Base-by-base conservation (phyloP, 2,888 invertebrate genomes). In the Diplolepis rosae region DNA sequence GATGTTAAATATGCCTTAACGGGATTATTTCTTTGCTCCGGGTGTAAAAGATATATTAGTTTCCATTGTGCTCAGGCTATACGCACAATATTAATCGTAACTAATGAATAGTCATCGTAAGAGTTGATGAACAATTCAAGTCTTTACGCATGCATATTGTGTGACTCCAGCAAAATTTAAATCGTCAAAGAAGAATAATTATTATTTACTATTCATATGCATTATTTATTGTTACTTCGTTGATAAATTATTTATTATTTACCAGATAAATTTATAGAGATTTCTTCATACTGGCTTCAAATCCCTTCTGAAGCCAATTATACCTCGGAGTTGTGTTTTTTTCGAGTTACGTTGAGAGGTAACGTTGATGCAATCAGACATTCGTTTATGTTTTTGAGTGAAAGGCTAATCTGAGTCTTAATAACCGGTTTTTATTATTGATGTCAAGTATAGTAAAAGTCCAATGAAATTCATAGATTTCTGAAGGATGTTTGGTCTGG, bases 351-450 rank as follows among this genome's bases (percentile, higher is more conserved):
- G 32, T n/a, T n/a, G n/a, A n/a, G n/a, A n/a, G n/a, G n/a, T n/a
- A n/a, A n/a, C n/a, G n/a, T 54, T 32, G 54, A 32, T 54, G 54
- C 30, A 54, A 54, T 54, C 52, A 30, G 52, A 15, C 52, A 54
- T 54, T 54, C 32, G 54, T 32, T 54, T 54, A 54, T 32, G 54
- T 54, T 54, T 54, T 54, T 54, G 54, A 54, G 54, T 54, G 32
- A 54, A 54, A 54, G 54, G 54, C 32, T 54, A 54, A 54, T 54
- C 32, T 30, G 54, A 32, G 32, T 54, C 54, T 32, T 30, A 32
- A 32, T 32, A 54, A 54, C 18, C 32, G 54, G 32, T 54, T 54
- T 54, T 54, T 54, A 30, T 54, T 54, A 32, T 54, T 18, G 32
- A 32, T 30, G 32, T 32, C 30, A 32, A 30, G 30, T 54, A 15